Evolutionary conservation across 2,113 vertebrate species (phyloP).

Genomic region (Nettapus auritus): DNA sequence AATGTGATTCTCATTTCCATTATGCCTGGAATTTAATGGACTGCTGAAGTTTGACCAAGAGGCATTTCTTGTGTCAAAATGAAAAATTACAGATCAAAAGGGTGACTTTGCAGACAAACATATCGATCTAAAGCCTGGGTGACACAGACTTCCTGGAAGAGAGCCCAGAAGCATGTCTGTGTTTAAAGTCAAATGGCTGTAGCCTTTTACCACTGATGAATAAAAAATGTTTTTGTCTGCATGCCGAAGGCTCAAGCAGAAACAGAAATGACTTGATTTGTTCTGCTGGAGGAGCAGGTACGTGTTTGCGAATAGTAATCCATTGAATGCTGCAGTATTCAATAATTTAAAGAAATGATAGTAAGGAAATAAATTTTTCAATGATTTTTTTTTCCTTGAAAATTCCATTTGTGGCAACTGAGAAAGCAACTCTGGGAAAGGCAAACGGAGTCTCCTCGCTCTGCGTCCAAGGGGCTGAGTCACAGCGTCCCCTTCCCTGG

Average conservation of each 20-base stretch:
- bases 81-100: constrained; percentile 70
- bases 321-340: neutral
- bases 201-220: constrained; percentile 66
- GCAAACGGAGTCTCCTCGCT: neutral
- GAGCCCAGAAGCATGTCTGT: constrained; percentile 70
- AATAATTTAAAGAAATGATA: neutral
- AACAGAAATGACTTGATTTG: constrained; percentile 28
- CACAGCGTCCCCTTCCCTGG: neutral
- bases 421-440: neutral
- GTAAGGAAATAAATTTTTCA: neutral
- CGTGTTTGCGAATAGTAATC: neutral
- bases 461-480: neutral
- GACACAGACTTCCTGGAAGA: constrained; percentile 69
- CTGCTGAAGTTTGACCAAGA: constrained; percentile 65
- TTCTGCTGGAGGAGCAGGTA: constrained; percentile 36
- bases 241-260: constrained; percentile 29
- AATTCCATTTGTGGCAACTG: neutral
- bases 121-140: constrained; percentile 64
- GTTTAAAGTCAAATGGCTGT: constrained; percentile 68
- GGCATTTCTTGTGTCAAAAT: constrained; percentile 69
- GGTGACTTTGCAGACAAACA: constrained; percentile 73
- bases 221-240: constrained; percentile 65
- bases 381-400: neutral
- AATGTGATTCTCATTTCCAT: constrained; percentile 53
- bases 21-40: constrained; percentile 53